Percentiles rank a stretch among this genome's conserved stretches.
Conservation (phyloP, 2,888 invertebrate genomes). For the Priocnemis perturbator region DNA sequence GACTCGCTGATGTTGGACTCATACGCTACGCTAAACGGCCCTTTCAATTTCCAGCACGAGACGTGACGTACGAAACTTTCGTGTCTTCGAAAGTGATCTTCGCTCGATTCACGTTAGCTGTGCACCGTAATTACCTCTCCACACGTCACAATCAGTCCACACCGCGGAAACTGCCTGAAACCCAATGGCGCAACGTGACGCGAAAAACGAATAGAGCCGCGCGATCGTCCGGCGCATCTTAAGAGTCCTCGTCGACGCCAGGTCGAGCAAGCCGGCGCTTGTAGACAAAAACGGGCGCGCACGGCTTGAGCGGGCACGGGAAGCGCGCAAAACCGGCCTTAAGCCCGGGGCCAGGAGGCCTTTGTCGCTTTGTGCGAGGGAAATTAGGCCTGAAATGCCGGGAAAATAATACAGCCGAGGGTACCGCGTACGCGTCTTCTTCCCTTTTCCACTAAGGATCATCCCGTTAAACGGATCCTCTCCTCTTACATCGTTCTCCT, state of each 20-base stretch:
- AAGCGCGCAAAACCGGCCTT: conserved; percentile 38
- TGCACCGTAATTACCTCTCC: too few species aligned
- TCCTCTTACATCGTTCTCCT: conserved; percentile 32
- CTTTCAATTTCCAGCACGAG: too few species aligned
- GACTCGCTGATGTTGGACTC: too few species aligned
- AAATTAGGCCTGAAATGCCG: conserved; percentile 74
- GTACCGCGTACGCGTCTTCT: conserved; percentile 12
- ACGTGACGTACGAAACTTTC: too few species aligned
- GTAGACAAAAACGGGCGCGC: conserved; percentile 40
- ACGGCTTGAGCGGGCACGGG: conserved; percentile 29
- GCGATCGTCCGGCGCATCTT: background rate
- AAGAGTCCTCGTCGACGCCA: background rate
- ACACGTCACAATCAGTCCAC: too few species aligned
- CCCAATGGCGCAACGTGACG: too few species aligned
- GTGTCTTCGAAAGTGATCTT: too few species aligned
- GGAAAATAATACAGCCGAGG: conserved; percentile 64
- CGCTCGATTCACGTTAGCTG: too few species aligned
- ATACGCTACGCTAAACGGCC: too few species aligned
- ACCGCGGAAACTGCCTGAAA: too few species aligned
- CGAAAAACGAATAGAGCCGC: background rate
- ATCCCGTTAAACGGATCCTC: conserved; percentile 73
- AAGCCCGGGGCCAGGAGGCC: conserved; percentile 44
- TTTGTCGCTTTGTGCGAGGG: conserved; percentile 65
- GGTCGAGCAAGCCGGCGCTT: conserved; percentile 4
- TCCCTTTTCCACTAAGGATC: conserved; percentile 54